Conservation (phyloP, 2,888 invertebrate genomes). For the Halocaridina rubra region DNA sequence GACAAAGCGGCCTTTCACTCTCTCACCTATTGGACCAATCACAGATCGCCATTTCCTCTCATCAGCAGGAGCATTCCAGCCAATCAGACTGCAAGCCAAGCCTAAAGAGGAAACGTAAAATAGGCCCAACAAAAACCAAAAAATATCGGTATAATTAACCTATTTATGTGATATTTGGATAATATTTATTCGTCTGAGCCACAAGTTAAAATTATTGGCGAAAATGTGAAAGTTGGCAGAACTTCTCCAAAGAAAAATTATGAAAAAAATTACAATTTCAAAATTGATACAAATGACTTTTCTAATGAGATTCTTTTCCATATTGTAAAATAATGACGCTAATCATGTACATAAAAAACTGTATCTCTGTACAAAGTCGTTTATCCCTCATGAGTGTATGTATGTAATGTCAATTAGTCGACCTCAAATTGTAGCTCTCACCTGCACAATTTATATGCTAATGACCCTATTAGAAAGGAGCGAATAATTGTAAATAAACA, state of each 20-base stretch:
- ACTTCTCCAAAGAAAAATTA: no score
- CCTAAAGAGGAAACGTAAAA: constrained; percentile 50
- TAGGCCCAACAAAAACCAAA: neutral
- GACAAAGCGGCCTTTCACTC: constrained; percentile 55
- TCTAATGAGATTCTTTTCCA: constrained; percentile 44
- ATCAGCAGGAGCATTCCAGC: constrained; percentile 53
- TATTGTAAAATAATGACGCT: constrained; percentile 26
- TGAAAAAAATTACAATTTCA: no score
- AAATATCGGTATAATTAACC: neutral
- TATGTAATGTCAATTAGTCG: constrained; percentile 1
- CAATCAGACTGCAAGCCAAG: constrained; percentile 43
- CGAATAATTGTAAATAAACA: neutral
- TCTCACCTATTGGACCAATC: constrained; percentile 47
- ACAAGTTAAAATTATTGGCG: no score
- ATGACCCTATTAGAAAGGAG: neutral
- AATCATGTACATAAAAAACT: constrained; percentile 35
- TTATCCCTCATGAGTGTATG: neutral
- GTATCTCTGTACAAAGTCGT: constrained; percentile 42
- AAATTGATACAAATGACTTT: no score
- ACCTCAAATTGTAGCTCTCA: constrained; percentile 5
- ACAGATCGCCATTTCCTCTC: constrained; percentile 54
- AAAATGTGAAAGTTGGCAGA: no score
- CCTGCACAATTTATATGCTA: constrained; percentile 19
- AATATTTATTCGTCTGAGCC: no score
- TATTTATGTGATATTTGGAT: constrained; percentile 27